Percentiles rank a stretch among this genome's conserved stretches.
phyloP scores from a whole-genome alignment of 2,113 vertebrate species.

The Salvelinus namaycush region DNA sequence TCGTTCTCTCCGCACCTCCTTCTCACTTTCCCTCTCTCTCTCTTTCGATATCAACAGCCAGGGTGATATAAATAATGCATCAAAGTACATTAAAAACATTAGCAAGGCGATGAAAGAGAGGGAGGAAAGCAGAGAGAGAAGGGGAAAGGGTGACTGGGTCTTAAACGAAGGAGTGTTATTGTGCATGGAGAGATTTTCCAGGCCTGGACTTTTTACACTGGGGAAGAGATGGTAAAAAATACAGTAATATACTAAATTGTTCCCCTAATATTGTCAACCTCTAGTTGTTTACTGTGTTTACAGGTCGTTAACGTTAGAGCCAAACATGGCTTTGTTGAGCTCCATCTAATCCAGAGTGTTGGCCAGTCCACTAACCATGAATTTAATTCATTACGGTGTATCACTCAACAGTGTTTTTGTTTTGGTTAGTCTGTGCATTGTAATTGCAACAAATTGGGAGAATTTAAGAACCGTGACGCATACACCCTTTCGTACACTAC shows the following conservation, averaged over 20 bases:
- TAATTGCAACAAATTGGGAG: no score
- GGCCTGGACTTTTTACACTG: neutral
- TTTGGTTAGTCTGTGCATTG: no score
- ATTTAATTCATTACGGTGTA: no score
- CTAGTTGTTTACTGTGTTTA: neutral
- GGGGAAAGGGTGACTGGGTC: neutral
- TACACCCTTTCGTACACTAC: neutral
- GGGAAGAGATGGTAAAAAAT: neutral
- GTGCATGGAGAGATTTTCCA: neutral
- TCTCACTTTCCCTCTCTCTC: neutral
- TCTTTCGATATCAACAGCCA: conserved; percentile 71
- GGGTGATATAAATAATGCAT: conserved; percentile 77
- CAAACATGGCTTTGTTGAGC: neutral
- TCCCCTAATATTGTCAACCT: neutral
- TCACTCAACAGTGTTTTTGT: no score
- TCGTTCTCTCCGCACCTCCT: neutral
- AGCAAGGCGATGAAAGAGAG: conserved; percentile 42
- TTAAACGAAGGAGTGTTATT: neutral
- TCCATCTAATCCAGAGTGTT: neutral
- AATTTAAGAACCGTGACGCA: no score
- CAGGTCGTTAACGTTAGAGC: neutral
- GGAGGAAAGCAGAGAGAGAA: conserved; percentile 5
- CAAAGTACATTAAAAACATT: conserved; percentile 76
- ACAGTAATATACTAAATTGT: neutral
- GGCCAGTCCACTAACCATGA: neutral